Conservation (phyloP, 2,797 vertebrate species). For the Oryzias sinensis region DNA sequence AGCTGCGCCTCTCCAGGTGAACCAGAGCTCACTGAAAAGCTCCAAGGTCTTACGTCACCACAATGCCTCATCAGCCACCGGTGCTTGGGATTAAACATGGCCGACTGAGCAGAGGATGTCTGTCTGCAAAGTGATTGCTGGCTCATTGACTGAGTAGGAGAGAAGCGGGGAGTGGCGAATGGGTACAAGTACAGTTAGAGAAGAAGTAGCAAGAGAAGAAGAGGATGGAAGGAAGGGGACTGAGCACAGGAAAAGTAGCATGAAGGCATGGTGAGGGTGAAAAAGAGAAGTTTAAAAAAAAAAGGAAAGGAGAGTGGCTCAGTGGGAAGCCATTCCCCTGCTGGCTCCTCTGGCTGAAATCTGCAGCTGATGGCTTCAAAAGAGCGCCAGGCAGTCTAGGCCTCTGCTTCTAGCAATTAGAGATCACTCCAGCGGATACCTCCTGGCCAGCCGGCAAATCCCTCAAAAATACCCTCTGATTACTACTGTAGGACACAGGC, state of each 20-base stretch:
- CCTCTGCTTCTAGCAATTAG: conserved; percentile 78
- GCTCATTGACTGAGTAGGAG: conserved; percentile 70
- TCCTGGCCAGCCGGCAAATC: conserved; percentile 78
- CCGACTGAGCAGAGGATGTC: conserved; percentile 73
- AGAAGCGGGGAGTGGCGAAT: conserved; percentile 27
- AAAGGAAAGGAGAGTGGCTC: conserved; percentile 66
- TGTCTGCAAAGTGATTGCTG: conserved; percentile 77
- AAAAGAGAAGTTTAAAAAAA: conserved; percentile 57
- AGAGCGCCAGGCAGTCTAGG: conserved; percentile 75
- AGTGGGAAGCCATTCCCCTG: conserved; percentile 73
- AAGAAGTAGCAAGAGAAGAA: conserved; percentile 36
- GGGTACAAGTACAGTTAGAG: conserved; percentile 51
- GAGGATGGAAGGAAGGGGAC: conserved; percentile 35
- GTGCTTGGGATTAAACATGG: conserved; percentile 72
- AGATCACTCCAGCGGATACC: conserved; percentile 78
- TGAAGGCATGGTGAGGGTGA: conserved; percentile 49
- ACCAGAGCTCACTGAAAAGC: conserved; percentile 64
- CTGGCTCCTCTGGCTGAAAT: conserved; percentile 71
- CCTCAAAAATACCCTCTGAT: conserved; percentile 80
- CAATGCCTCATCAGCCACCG: conserved; percentile 75
- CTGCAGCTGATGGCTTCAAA: conserved; percentile 76
- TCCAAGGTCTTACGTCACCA: conserved; percentile 67
- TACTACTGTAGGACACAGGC: conserved; percentile 79
- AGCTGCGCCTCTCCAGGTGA: conserved; percentile 64
- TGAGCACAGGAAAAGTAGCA: conserved; percentile 46